These are phyloP conservation scores for Sander lucioperca DNA, from an alignment of 2,113 vertebrate species.

Conservation along the genomic window DNA sequence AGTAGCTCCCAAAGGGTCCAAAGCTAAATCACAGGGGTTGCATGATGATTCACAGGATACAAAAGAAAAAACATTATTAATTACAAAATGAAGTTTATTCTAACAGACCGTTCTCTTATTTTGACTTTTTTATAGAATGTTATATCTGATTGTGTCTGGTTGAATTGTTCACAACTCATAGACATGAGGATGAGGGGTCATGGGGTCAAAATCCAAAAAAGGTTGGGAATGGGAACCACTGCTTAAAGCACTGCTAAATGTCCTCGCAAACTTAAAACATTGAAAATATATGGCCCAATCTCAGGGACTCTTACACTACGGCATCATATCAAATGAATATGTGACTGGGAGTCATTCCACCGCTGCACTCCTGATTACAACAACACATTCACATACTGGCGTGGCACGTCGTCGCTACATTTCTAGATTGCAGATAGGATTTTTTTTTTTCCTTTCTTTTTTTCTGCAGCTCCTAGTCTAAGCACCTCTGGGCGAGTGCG, in stretches of 20 bases:
- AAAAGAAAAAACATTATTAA: background rate
- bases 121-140: background rate
- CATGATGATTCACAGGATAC: background rate
- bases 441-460: background rate
- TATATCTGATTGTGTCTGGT: background rate
- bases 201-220: background rate
- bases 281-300: background rate
- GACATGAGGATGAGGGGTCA: background rate
- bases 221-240: background rate
- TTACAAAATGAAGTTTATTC: background rate
- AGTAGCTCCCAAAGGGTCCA: background rate
- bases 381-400: background rate
- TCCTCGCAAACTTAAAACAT: background rate
- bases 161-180: background rate
- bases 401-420: background rate
- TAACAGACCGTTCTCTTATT: background rate
- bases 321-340: background rate
- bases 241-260: background rate
- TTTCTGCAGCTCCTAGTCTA: background rate
- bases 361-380: background rate
- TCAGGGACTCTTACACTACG: background rate
- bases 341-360: background rate
- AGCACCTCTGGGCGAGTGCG: too few relatives aligned
- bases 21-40: background rate
- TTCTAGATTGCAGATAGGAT: background rate